Base-by-base conservation (phyloP, 2,113 vertebrate genomes). In the Zosterops hypoxanthus region DNA sequence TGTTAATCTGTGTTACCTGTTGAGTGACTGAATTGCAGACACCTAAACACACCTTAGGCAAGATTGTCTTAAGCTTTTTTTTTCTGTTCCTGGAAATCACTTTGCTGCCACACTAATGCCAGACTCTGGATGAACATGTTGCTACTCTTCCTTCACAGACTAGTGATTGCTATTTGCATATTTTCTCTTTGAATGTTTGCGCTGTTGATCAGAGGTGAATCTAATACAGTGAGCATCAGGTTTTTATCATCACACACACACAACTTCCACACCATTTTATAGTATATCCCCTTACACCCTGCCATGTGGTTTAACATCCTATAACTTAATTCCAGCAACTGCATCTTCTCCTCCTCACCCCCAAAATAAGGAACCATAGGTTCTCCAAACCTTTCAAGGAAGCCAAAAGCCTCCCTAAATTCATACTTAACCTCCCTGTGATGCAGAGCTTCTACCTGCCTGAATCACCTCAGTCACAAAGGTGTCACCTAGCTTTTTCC, bases 261-360 rank as follows among this genome's bases (percentile, higher is more conserved):
- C 39, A 80, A 21, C n/a, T 21, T 19, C 8, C 4, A 14, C 6
- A 1, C 12, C 5, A 7, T 47, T 71, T 84, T 46, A 19, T 71
- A 50, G 39, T 12, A 39, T 2, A 8, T 7, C 9, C 24, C 18
- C 33, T 53, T 36, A 56, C 23, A 41, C 14, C 25, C 5, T 6
- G 10, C 63, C 22, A 41, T 25, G 49, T 0, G 0, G 5, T 47
- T 75, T 71, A 82, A 63, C 16, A 64, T 16, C 11, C 78, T 44
- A 0, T 10, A 72, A 36, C 41, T 89, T 60, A 33, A 68, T 41
- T 21, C 19, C 4, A 5, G 28, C 57, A 89, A 34, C 29, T 33
- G 18, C 8, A 68, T 16, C 8, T 12, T 24, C 5, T 24, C 26
- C 6, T 19, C 22, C 19, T 4, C 3, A 13, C 2, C 3, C 14